Base-by-base conservation (phyloP, 2,888 invertebrate species). In the Panzeria rudis region DNA sequence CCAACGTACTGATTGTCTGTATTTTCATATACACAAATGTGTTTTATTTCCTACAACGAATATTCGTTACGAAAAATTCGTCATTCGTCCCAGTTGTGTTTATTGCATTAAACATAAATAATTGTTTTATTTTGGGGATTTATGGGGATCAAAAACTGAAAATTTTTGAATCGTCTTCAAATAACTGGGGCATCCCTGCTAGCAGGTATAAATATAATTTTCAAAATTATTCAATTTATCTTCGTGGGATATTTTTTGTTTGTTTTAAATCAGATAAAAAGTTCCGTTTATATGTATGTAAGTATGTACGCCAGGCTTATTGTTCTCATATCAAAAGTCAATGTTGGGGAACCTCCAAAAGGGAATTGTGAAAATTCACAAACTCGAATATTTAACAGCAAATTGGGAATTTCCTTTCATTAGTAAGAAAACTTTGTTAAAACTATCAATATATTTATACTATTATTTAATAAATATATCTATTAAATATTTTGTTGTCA, bases 381-480 rank as follows among this genome's bases (percentile, higher is more conserved):
- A 20, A 47, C 6, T 25, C 35, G 29, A 66, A 44, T 76, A 59
- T 47, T 68, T 41, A 68, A 29, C 9, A 25, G 9, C 17, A 62
- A 79, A 64, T 72, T 64, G 54, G 72, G 72, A 79, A 79, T 79
- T 79, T 79, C 72, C 79, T 72, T 64, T 79, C 13, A 64, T 50
- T 17, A 13, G 15, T 5, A n/a, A 38, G 11, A 44, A 3, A 76
- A 64, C 4, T 35, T 41, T 62, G 5, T 50, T 23, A 3, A 62
- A 50, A 11, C 17, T 38, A 54, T 75, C 41, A 54, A 29, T 20
- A 29, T 25, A 32, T n/a, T n/a, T n/a, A n/a, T n/a, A n/a, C n/a
- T n/a, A n/a, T n/a, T n/a, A n/a, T n/a, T n/a, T n/a, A n/a, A n/a
- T n/a, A n/a, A n/a, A n/a, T n/a, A n/a, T n/a, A n/a, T n/a, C n/a